phyloP scores from a whole-genome alignment of 2,888 invertebrate species.

The Crematogaster levior region DNA sequence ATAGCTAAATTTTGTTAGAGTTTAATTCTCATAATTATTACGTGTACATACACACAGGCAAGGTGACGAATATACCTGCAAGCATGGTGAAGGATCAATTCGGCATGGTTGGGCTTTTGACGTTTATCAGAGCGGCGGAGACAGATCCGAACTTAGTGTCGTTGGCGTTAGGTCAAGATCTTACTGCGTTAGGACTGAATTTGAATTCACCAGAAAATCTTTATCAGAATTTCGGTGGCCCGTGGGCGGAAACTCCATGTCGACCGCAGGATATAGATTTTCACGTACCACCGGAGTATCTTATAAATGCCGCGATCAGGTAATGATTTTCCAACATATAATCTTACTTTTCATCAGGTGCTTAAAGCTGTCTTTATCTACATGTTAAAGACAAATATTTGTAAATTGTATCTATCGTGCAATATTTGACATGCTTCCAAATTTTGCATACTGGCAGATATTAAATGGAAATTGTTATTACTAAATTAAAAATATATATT shows the following conservation, averaged over 20 bases:
- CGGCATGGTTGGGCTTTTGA: slow-evolving; percentile 99
- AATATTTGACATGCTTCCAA: background rate
- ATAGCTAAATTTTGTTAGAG: background rate
- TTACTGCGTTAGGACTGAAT: slow-evolving; percentile 99
- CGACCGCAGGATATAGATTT: slow-evolving; percentile 99
- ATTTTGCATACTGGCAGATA: background rate
- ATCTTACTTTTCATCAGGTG: background rate
- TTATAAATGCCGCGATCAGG: slow-evolving; percentile 98
- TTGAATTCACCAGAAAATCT: slow-evolving; percentile 99
- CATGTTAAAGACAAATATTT: background rate
- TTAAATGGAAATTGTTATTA: background rate
- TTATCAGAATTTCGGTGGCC: slow-evolving; percentile 99
- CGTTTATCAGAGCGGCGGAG: slow-evolving; percentile 99
- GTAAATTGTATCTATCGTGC: background rate
- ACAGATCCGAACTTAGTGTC: slow-evolving; percentile 98
- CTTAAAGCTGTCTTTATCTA: background rate
- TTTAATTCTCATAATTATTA: slow-evolving; percentile 23
- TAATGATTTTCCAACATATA: slow-evolving; percentile 73
- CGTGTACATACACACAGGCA: slow-evolving; percentile 90
- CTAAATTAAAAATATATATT: too few species aligned
- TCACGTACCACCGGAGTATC: slow-evolving; percentile 99
- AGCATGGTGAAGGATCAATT: slow-evolving; percentile 99
- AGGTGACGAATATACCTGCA: slow-evolving; percentile 99
- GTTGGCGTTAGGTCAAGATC: slow-evolving; percentile 98
- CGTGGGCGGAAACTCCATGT: slow-evolving; percentile 99